These are phyloP conservation scores for Theocolax elegans DNA, from an alignment of 1,140 invertebrate species.

Conservation along the genomic window DNA sequence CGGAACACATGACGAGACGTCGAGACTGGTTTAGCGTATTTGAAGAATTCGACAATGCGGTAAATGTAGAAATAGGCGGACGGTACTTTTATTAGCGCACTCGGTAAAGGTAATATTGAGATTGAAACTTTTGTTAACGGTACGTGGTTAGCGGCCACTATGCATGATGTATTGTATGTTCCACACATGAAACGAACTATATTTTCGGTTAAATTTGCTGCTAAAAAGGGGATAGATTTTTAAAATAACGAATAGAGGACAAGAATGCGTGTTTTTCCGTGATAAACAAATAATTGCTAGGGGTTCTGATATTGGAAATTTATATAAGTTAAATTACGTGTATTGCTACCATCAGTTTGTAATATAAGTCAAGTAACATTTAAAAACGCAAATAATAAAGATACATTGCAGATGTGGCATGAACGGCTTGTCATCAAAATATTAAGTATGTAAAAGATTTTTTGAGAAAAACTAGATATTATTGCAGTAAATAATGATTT, in stretches of 20 bases:
- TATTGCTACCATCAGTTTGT: neutral
- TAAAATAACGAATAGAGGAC: neutral
- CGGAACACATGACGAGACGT: conserved; percentile 18
- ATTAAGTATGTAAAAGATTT: no score
- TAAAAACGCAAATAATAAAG: neutral
- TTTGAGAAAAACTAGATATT: neutral
- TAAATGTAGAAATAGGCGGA: neutral
- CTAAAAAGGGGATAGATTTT: conserved; percentile 22
- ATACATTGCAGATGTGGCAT: neutral
- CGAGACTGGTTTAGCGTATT: neutral
- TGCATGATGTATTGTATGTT: conserved; percentile 5
- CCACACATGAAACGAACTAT: neutral
- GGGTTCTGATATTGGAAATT: neutral
- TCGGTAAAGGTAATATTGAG: conserved; percentile 3
- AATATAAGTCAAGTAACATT: neutral
- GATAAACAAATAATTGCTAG: neutral
- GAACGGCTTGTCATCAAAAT: neutral
- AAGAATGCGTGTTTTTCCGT: conserved; percentile 1
- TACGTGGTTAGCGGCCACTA: neutral
- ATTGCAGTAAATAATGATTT: neutral
- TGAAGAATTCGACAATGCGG: neutral
- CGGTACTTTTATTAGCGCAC: neutral
- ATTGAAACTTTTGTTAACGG: neutral
- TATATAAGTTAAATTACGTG: neutral
- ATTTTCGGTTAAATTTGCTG: neutral